These are phyloP conservation scores for Pollenia amentaria DNA, from an alignment of 2,888 invertebrate species.

Conservation along the genomic window DNA sequence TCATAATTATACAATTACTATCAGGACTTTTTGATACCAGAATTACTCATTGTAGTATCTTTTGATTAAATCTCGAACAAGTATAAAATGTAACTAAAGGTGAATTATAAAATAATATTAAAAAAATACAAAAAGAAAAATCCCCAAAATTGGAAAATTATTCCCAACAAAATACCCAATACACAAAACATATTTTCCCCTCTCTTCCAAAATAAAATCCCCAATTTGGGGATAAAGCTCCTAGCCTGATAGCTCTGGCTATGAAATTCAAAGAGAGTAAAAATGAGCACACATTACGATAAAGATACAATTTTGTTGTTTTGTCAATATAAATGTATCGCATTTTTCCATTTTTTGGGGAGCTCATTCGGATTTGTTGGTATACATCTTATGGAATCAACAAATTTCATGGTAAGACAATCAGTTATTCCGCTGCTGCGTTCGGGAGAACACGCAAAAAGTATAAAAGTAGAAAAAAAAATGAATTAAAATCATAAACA, in stretches of 20 bases:
- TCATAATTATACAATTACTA: too few species aligned
- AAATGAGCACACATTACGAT: neutral
- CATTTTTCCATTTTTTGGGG: slow-evolving; percentile 39
- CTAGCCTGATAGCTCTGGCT: slow-evolving; percentile 22
- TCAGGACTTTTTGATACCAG: too few species aligned
- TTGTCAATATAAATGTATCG: slow-evolving; percentile 8
- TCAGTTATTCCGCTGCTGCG: slow-evolving; percentile 64
- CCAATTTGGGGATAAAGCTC: too few species aligned
- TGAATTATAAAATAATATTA: neutral
- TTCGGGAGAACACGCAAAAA: slow-evolving; percentile 57
- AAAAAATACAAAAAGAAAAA: neutral
- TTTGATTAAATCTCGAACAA: too few species aligned
- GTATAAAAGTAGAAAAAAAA: neutral
- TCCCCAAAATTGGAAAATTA: neutral
- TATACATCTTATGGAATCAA: slow-evolving; percentile 61
- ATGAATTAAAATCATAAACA: slow-evolving; percentile 10
- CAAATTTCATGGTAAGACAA: slow-evolving; percentile 60
- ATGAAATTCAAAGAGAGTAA: slow-evolving; percentile 51
- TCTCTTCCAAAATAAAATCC: too few species aligned
- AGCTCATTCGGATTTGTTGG: slow-evolving; percentile 49
- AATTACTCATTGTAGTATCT: too few species aligned
- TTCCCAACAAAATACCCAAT: too few species aligned
- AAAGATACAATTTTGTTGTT: slow-evolving; percentile 15
- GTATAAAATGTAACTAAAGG: too few species aligned
- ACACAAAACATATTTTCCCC: too few species aligned